These are phyloP conservation scores for Furcula furcula DNA, from an alignment of 2,888 invertebrate species.

Conservation along the genomic window DNA sequence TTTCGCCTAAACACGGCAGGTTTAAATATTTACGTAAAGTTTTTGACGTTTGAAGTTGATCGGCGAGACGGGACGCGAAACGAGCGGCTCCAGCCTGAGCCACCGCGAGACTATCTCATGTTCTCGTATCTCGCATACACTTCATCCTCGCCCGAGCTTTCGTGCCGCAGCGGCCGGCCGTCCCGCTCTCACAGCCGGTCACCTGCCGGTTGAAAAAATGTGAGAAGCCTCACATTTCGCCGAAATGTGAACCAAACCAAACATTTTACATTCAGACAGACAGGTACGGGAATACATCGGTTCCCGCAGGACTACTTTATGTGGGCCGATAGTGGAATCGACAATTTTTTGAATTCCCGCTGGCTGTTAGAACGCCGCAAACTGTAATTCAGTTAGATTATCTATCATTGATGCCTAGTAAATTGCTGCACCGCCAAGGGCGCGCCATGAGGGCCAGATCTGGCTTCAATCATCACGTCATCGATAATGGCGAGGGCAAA, in stretches of 20 bases:
- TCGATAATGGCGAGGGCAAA: conserved; percentile 59
- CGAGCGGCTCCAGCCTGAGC: conserved; percentile 57
- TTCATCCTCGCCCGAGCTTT: conserved; percentile 61
- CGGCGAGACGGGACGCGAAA: conserved; percentile 31
- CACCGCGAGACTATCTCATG: conserved; percentile 66
- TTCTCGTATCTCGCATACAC: conserved; percentile 7
- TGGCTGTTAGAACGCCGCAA: conserved; percentile 45
- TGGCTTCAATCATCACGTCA: conserved; percentile 18
- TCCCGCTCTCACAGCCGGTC: conserved; percentile 68
- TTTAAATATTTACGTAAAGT: conserved; percentile 67
- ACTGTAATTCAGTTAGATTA: conserved; percentile 60
- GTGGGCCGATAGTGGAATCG: conserved; percentile 15
- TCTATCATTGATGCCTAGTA: conserved; percentile 57
- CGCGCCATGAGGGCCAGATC: conserved; percentile 20
- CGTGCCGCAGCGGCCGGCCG: conserved; percentile 39
- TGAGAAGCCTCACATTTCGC: conserved; percentile 68
- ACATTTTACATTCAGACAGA: conserved; percentile 48
- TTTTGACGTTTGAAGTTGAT: conserved; percentile 54
- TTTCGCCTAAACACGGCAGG: conserved; percentile 30
- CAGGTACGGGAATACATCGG: conserved; percentile 45
- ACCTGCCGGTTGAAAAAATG: conserved; percentile 69
- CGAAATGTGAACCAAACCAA: conserved; percentile 68
- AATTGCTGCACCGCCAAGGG: conserved; percentile 44
- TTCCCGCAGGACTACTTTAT: conserved; percentile 30
- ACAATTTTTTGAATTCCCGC: conserved; percentile 20